Evolutionary conservation across 2,113 vertebrate species (phyloP), one percentile per base, ranked within the genome.

Genomic region (Tachysurus fulvidraco): DNA sequence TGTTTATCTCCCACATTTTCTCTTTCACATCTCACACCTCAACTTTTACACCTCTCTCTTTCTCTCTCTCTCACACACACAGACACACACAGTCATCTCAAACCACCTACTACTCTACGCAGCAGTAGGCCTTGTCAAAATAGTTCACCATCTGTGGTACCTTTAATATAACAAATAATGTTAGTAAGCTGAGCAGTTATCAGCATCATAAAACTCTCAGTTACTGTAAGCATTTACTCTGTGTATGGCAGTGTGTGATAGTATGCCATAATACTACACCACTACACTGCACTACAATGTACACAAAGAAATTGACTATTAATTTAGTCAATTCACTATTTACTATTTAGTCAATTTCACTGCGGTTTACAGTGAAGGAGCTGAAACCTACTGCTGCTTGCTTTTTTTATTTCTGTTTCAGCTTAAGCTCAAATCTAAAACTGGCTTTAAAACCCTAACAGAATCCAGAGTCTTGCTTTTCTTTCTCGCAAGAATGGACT

Each of bases 21-120:
- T 74, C 41, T 74, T 44, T 44, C 44, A 74, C 71, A 74, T 21
- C 71, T 74, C 36, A 74, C 71, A 74, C 21, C 71, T 74, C 36
- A 46, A 74, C 73, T 50, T 76, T 76, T 76, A 76, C 73, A 74
- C 71, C 44, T 17, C 36, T 36, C 36, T 36, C 36, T 36, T 2
- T 36, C 36, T 36, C 36, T 36, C 36, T 36, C 36, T 36, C 36
- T 36, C 36, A 50, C 46, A 5, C 2, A 50, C 60, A 64, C n/a
- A 69, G 5, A 30, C 65, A 67, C n/a, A 50, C 9, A 50, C 44
- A 52, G 73, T 76, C 23, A 76, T 50, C 73, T 76, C 44, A 76
- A 50, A 50, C 44, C 73, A 50, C 73, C 44, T 50, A 76, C 73
- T 76, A 28, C 64, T 12, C 8, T 46, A 44, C 21, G 23, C 21